Percentiles rank a stretch among this genome's conserved stretches.
Conservation (phyloP, 1,140 invertebrate genomes). For the Zaprionus africanus region DNA sequence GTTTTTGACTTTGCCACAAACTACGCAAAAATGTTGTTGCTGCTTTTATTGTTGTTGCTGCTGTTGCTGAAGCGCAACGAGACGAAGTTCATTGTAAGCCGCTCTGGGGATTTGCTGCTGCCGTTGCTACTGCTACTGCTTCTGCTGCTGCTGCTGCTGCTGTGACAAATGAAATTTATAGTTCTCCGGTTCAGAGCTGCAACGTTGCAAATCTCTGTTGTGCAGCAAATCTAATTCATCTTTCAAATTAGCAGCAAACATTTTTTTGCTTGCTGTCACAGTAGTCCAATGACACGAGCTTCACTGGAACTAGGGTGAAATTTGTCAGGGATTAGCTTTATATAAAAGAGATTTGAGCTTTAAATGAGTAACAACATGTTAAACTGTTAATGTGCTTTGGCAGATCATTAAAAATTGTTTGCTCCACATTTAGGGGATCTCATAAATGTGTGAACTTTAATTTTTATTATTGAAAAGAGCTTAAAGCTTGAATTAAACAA, state of each 20-base stretch:
- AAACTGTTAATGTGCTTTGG: too few relatives aligned
- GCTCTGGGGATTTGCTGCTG: constrained; percentile 47
- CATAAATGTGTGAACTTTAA: too few relatives aligned
- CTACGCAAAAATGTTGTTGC: constrained; percentile 73
- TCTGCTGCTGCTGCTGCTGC: constrained; percentile 47
- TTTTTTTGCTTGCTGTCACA: background rate
- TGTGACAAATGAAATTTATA: constrained; percentile 82
- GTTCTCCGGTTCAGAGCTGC: constrained; percentile 68
- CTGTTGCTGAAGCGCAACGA: constrained; percentile 14
- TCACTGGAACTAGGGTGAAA: background rate
- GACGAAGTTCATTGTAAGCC: constrained; percentile 77
- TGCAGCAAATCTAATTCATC: constrained; percentile 74
- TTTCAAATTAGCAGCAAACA: constrained; percentile 74
- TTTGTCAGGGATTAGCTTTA: background rate
- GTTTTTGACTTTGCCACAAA: constrained; percentile 80
- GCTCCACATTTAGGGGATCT: too few relatives aligned
- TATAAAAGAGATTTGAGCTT: background rate
- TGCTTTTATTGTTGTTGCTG: constrained; percentile 14
- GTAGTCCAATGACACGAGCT: constrained; percentile 2
- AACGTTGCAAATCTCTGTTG: constrained; percentile 69
- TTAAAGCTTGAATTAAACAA: too few relatives aligned
- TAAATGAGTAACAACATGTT: too few relatives aligned
- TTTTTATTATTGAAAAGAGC: too few relatives aligned
- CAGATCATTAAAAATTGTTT: too few relatives aligned
- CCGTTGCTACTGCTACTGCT: constrained; percentile 41